These are phyloP conservation scores for Lithophane socia DNA, from an alignment of 2,888 invertebrate genomes.

Conservation along the genomic window DNA sequence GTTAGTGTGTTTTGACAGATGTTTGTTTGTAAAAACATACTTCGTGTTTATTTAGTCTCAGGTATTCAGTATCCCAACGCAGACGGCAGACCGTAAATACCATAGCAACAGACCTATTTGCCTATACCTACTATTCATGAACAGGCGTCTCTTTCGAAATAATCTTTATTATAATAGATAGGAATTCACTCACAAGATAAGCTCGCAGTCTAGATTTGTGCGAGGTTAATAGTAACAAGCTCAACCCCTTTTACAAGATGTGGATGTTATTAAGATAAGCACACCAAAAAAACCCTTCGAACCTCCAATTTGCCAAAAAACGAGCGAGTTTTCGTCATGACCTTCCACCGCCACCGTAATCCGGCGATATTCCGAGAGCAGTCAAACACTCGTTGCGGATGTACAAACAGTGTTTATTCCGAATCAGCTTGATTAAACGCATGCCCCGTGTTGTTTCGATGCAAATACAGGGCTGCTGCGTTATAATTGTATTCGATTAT, in stretches of 20 bases:
- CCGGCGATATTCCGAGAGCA: constrained; percentile 31
- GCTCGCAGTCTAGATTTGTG: too few species aligned
- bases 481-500: constrained; percentile 43
- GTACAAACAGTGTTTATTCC: constrained; percentile 52
- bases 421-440: constrained; percentile 61
- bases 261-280: not conserved
- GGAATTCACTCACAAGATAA: too few species aligned
- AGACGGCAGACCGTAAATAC: not conserved
- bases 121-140: not conserved
- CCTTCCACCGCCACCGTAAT: constrained; percentile 38
- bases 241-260: not conserved
- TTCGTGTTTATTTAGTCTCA: constrained; percentile 6
- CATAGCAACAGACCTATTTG: constrained; percentile 13
- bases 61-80: constrained; percentile 9
- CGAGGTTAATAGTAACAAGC: not conserved
- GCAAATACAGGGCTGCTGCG: constrained; percentile 42
- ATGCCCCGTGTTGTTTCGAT: constrained; percentile 34
- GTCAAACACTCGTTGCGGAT: constrained; percentile 39
- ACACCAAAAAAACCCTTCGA: not conserved
- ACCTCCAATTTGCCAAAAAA: not conserved
- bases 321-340: constrained; percentile 29
- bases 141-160: not conserved
- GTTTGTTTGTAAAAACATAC: constrained; percentile 10
- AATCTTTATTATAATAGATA: not conserved
- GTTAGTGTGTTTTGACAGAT: not conserved